Percentiles rank a stretch among this genome's conserved stretches.
Evolutionary conservation across 2,113 vertebrate genomes (phyloP).

Genomic region (Cyanocitta stelleri): DNA sequence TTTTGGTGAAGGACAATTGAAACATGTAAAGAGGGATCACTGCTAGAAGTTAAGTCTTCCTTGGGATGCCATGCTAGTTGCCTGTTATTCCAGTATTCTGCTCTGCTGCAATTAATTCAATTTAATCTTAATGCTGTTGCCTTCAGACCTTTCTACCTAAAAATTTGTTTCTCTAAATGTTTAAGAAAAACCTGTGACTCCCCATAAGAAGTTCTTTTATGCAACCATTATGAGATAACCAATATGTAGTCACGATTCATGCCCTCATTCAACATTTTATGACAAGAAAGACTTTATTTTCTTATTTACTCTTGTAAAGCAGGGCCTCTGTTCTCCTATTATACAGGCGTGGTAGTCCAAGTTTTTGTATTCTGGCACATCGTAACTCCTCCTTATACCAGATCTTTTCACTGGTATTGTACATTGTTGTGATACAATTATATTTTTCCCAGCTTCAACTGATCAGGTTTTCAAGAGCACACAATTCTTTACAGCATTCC

Average conservation of each 20-base stretch:
- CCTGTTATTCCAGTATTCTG: neutral
- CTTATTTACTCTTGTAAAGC: neutral
- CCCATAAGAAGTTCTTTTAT: neutral
- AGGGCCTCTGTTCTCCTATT: neutral
- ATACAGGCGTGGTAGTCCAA: neutral
- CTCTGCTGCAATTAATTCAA: neutral
- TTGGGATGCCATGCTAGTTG: fast-evolving
- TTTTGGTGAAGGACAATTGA: neutral
- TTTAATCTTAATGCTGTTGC: fast-evolving
- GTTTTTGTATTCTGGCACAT: neutral
- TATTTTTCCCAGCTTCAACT: neutral
- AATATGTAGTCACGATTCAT: neutral
- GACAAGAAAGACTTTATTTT: neutral
- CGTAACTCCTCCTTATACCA: fast-evolving
- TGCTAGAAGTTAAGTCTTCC: neutral
- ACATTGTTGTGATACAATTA: neutral
- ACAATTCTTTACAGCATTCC: neutral
- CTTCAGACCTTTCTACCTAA: neutral
- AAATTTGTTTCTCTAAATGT: neutral
- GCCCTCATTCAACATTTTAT: neutral
- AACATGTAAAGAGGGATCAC: fast-evolving
- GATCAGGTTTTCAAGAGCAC: neutral
- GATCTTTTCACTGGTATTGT: neutral
- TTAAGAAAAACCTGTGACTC: neutral
- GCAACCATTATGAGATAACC: neutral